These are phyloP conservation scores for Sebastiscus albofasciatus DNA, from an alignment of 2,797 vertebrate genomes.

Conservation along the genomic window DNA sequence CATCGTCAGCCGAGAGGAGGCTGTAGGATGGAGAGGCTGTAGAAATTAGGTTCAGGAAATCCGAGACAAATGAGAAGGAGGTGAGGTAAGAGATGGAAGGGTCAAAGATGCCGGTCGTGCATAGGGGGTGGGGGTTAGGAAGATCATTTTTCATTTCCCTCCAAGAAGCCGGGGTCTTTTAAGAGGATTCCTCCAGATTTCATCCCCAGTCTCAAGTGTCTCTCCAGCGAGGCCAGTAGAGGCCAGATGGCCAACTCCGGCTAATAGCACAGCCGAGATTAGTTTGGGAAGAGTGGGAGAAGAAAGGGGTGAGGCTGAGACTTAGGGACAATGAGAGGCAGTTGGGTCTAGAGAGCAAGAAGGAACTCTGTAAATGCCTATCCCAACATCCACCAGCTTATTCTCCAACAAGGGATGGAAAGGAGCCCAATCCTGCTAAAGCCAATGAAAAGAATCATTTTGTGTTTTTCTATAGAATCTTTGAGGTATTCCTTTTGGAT, in stretches of 20 bases:
- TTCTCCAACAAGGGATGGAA: constrained; percentile 12
- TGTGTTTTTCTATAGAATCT: constrained; percentile 28
- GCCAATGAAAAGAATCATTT: constrained; percentile 42
- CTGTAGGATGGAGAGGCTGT: constrained; percentile 14
- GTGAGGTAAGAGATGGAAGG: constrained; percentile 4
- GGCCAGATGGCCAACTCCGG: constrained; percentile 47
- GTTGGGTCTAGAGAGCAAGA: background rate
- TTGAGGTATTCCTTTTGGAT: constrained; percentile 57
- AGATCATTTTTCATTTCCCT: constrained; percentile 50
- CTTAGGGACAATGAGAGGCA: constrained; percentile 13
- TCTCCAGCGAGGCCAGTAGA: constrained; percentile 55
- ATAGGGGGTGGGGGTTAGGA: background rate
- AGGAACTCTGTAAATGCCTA: constrained; percentile 8
- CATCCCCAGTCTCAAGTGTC: constrained; percentile 53
- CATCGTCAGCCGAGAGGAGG: constrained; percentile 16
- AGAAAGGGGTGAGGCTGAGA: constrained; percentile 19
- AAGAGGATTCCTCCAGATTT: constrained; percentile 66
- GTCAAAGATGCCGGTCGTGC: constrained; percentile 13
- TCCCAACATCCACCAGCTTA: constrained; percentile 9
- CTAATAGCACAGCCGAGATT: constrained; percentile 63
- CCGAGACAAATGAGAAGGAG: constrained; percentile 23
- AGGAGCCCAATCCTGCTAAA: constrained; percentile 15
- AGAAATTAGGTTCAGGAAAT: constrained; percentile 49
- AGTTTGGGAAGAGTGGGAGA: constrained; percentile 30
- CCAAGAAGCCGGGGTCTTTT: constrained; percentile 30